Conservation (phyloP, 2,113 vertebrate species). For the Promerops cafer region DNA sequence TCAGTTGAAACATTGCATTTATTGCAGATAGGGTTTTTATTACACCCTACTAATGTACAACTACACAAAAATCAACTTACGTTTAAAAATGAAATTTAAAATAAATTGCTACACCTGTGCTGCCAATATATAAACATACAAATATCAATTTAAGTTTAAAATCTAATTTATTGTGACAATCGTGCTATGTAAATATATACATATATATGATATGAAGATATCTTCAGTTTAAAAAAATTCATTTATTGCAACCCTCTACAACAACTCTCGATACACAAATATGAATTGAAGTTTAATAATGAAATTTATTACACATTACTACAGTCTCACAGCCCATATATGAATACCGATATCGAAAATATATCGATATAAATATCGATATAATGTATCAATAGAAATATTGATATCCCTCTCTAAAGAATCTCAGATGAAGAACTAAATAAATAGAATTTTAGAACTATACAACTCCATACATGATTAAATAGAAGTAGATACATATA, state of each 20-base stretch:
- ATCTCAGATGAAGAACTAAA: neutral
- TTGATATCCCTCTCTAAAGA: neutral
- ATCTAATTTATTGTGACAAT: neutral
- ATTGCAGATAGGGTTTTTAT: no score
- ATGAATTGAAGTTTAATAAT: neutral
- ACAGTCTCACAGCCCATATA: neutral
- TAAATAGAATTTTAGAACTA: neutral
- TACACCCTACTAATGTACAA: no score
- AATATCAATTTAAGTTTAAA: neutral
- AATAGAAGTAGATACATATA: neutral
- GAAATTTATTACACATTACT: neutral
- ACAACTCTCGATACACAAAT: neutral
- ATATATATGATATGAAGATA: no score
- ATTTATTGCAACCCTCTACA: neutral
- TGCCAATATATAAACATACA: neutral
- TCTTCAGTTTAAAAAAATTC: neutral
- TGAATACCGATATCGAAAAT: no score
- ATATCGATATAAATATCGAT: no score
- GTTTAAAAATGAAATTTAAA: neutral
- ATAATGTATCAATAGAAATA: no score
- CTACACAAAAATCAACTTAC: no score
- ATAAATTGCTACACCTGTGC: no score
- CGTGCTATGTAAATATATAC: neutral
- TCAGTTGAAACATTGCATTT: neutral
- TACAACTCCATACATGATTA: neutral